Evolutionary conservation across 2,797 vertebrate genomes (phyloP).

Genomic region (Tachyglossus aculeatus): DNA sequence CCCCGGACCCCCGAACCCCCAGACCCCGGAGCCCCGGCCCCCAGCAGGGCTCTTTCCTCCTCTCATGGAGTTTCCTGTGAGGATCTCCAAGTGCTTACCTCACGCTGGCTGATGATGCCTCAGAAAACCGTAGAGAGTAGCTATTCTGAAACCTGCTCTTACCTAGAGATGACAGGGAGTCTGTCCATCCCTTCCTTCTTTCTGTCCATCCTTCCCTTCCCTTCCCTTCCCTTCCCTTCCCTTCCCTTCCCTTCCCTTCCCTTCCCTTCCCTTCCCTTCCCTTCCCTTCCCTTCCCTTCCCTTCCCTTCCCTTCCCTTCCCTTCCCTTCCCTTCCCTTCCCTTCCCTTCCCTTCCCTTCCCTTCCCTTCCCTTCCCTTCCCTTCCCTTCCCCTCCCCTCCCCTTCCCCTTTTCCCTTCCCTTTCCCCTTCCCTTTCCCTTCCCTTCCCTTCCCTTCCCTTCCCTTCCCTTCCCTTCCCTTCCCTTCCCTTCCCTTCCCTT

Average conservation of each 20-base stretch:
- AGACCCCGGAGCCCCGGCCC: no score
- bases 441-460: not conserved
- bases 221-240: no score
- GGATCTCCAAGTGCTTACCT: not conserved
- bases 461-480: not conserved
- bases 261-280: no score
- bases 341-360: not conserved
- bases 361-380: not conserved
- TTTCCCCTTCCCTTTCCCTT: not conserved
- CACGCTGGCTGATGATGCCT: not conserved
- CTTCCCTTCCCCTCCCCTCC: not conserved
- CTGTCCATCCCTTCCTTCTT: not conserved
- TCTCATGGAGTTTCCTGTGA: fast-evolving
- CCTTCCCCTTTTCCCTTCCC: not conserved
- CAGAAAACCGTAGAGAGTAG: no score
- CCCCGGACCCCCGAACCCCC: no score
- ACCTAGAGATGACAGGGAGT: not conserved
- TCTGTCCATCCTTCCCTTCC: no score
- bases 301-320: no score
- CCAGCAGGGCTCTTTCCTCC: no score
- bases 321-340: not conserved
- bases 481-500: not conserved
- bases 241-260: no score
- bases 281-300: no score
- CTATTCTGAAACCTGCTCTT: not conserved